Conservation (phyloP, 2,797 vertebrate species). For the Xenops minutus region DNA sequence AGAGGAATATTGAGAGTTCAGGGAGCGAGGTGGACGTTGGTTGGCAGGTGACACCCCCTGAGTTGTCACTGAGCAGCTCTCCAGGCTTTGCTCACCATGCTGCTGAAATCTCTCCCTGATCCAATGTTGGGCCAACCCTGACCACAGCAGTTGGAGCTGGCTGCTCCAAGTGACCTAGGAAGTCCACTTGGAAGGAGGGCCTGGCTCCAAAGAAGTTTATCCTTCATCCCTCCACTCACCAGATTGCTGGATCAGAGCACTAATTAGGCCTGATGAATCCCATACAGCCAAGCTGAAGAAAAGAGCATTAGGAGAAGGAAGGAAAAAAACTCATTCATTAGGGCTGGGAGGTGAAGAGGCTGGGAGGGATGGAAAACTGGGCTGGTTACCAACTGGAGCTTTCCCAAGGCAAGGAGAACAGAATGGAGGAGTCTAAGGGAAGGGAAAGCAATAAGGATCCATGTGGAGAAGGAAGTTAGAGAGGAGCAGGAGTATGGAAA, state of each 20-base stretch:
- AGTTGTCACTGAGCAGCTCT: rapidly evolving
- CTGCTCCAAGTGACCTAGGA: not conserved
- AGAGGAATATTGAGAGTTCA: not conserved
- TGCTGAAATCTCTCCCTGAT: not conserved
- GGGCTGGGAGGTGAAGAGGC: conserved; percentile 33
- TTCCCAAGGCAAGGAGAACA: conserved; percentile 44
- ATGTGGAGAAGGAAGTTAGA: not conserved
- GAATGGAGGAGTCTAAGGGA: not conserved
- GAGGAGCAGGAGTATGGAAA: not conserved
- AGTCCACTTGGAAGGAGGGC: not conserved
- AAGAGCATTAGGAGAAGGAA: conserved; percentile 30
- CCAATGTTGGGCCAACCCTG: not conserved
- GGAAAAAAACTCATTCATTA: conserved; percentile 39
- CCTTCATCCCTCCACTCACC: not conserved
- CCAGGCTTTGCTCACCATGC: rapidly evolving
- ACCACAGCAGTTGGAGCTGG: not conserved
- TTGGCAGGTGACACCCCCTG: not conserved
- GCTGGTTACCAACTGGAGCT: conserved; percentile 47
- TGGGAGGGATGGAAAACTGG: conserved; percentile 50
- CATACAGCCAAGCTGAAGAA: not conserved
- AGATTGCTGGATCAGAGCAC: not conserved
- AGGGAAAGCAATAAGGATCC: not conserved
- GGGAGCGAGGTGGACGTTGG: rapidly evolving
- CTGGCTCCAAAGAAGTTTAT: not conserved
- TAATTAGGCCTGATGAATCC: conserved; percentile 21